Base-by-base conservation (phyloP, 1,140 invertebrate genomes). In the Trichonephila clavata region DNA sequence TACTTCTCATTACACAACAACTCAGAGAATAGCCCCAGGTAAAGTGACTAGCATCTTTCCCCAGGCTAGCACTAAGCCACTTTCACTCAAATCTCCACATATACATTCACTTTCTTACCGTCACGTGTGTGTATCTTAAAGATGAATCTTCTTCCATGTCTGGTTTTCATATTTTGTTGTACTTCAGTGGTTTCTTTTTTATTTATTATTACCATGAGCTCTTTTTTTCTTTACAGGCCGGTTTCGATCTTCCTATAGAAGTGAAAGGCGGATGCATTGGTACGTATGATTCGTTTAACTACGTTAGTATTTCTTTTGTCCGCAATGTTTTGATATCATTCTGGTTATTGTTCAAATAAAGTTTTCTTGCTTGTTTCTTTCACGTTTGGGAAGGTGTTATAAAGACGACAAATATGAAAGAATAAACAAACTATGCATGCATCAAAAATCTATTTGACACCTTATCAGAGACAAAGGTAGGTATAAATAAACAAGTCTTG, bases 231-330 rank as follows among this genome's bases (percentile, higher is more conserved):
- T 97, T 97, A 87, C 96, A 98, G 97, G 97, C 97, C 95, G 97
- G 98, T 95, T 96, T 98, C 63, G 97, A 97, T 95, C 95, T 98
- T 93, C 98, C 97, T 10, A 97, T 98, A 93, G 97, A 97, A 96
- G 97, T 98, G 43, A 97, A 97, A 96, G 97, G 97, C 90, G 97
- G 98, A 86, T 97, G 97, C 27, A 97, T 98, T 93, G 97, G 97
- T 96, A 94, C 95, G 95, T 95, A 77, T 77, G 71, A 32, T 27
- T 77, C 32, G 71, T 77, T 77, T 77, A 27, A 39, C 71, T 32
- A 13, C 39, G 6, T 32, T 0, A 32, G 1, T 18, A 39, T 20
- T 39, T 6, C 16, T 63, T 50, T 50, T 50, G 50, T 50, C 50
- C 50, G 7, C 50, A 50, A 7, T 50, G 50, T 50, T 50, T 50